These are phyloP conservation scores for Spilogale gracilis DNA, from an alignment of 2,113 vertebrate genomes.

Conservation along the genomic window DNA sequence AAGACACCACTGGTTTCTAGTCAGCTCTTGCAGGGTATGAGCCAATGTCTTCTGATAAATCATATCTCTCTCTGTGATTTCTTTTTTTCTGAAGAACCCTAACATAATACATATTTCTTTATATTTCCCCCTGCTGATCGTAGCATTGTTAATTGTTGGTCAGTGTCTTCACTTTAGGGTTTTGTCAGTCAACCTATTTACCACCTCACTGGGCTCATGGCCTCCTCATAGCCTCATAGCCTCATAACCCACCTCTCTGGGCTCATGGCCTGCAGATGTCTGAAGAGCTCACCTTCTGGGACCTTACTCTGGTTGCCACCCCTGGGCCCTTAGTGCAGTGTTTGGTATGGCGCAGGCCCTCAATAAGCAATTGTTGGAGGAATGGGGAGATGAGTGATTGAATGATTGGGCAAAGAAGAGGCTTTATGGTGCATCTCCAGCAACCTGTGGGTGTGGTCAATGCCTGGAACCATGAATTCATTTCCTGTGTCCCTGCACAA, in stretches of 20 bases:
- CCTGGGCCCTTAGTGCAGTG: not conserved
- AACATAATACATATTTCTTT: not conserved
- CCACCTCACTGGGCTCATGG: not conserved
- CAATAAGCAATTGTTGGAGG: not conserved
- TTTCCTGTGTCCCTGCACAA: not conserved
- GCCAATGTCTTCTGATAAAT: not conserved
- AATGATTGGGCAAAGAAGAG: not conserved
- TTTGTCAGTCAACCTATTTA: not conserved
- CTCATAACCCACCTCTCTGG: not conserved
- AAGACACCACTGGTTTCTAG: not conserved
- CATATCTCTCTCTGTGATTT: not conserved
- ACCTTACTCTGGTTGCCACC: not conserved
- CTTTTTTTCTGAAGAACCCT: not conserved
- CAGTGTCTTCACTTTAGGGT: not conserved
- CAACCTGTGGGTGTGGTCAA: not conserved
- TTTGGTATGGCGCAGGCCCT: not conserved
- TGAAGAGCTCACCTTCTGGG: not conserved
- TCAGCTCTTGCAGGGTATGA: not conserved
- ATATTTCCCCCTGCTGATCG: not conserved
- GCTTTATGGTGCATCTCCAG: not conserved
- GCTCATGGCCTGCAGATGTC: not conserved
- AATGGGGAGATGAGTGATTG: not conserved
- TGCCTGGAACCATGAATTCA: not conserved
- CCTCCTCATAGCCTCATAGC: not conserved
- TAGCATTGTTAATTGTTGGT: not conserved